These are phyloP conservation scores for Epirrhoe alternata DNA, from an alignment of 2,888 invertebrate species.

Conservation along the genomic window DNA sequence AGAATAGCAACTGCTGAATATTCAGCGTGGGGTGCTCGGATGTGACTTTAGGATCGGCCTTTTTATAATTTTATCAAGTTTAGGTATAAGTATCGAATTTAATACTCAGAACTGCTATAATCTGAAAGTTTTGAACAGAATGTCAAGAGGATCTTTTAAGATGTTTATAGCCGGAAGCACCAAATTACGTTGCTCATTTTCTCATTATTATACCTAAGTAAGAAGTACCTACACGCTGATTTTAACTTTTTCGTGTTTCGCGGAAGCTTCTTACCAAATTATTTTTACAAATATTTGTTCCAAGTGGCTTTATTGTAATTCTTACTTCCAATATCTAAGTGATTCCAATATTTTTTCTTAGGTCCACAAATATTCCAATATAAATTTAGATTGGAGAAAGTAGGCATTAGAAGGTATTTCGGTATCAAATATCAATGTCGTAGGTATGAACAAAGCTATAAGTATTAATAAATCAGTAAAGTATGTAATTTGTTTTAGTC, in stretches of 20 bases:
- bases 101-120: background rate
- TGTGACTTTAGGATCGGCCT: slow-evolving; percentile 15
- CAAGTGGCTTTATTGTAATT: too few relatives aligned
- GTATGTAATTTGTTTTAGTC: too few relatives aligned
- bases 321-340: too few relatives aligned
- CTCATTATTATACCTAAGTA: slow-evolving; percentile 1
- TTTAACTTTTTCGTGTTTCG: slow-evolving; percentile 3
- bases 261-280: slow-evolving; percentile 3
- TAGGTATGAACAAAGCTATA: too few relatives aligned
- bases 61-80: slow-evolving; percentile 12
- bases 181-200: slow-evolving; percentile 5
- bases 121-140: background rate
- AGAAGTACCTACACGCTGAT: background rate
- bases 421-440: too few relatives aligned
- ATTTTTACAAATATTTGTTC: slow-evolving; percentile 8
- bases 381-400: too few relatives aligned
- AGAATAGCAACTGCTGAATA: slow-evolving; percentile 25
- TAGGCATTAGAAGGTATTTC: too few relatives aligned
- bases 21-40: slow-evolving; percentile 16
- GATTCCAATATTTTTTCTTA: too few relatives aligned
- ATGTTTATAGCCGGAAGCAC: background rate
- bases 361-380: too few relatives aligned
- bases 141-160: background rate
- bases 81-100: background rate
- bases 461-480: too few relatives aligned